Conservation (phyloP, 2,113 vertebrate genomes). For the Passer montanus region DNA sequence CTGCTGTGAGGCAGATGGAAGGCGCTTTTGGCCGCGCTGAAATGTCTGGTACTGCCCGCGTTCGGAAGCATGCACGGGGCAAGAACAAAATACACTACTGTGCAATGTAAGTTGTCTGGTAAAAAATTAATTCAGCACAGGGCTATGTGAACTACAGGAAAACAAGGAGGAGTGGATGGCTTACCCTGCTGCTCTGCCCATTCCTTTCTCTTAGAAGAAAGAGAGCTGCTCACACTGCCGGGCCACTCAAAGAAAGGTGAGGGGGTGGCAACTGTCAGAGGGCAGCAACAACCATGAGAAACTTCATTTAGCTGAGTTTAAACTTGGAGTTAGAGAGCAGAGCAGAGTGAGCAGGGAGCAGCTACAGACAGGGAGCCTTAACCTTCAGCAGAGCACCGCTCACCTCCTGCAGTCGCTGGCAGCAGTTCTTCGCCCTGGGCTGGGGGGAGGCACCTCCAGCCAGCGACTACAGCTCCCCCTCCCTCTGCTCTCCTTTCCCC, state of each 20-base stretch:
- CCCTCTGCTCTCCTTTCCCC: background rate
- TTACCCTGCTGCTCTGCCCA: background rate
- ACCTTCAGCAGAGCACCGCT: background rate
- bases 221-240: background rate
- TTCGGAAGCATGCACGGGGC: background rate
- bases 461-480: background rate
- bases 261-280: background rate
- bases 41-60: slow-evolving; percentile 23
- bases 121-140: slow-evolving; percentile 8
- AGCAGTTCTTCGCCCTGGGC: background rate
- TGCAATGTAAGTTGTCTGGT: background rate
- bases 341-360: background rate
- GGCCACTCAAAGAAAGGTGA: background rate
- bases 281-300: background rate
- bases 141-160: background rate
- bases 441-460: background rate
- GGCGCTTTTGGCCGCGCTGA: background rate
- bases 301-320: background rate
- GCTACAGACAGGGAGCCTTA: background rate
- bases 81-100: slow-evolving; percentile 42
- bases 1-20: slow-evolving; percentile 29
- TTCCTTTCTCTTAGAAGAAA: background rate
- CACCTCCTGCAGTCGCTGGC: accelerated
- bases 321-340: background rate
- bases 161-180: background rate